phyloP scores from a whole-genome alignment of 2,888 invertebrate genomes.

The Sicus ferrugineus region DNA sequence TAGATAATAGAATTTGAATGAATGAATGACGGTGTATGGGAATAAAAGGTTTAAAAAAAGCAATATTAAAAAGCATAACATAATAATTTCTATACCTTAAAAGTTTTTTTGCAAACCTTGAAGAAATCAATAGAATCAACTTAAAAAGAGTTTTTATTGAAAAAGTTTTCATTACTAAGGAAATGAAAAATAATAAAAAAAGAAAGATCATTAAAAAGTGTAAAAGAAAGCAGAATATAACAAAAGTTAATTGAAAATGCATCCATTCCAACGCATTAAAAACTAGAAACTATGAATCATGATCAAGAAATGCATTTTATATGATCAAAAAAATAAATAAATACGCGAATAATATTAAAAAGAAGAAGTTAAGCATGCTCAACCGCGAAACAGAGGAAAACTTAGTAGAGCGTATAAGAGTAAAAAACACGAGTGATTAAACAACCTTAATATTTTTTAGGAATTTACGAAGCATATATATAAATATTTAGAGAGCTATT shows the following conservation, averaged over 20 bases:
- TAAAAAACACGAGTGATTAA: conserved; percentile 6
- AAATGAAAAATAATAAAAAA: no score
- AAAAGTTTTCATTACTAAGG: no score
- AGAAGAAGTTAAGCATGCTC: conserved; percentile 24
- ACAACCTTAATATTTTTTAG: background rate
- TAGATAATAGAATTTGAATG: no score
- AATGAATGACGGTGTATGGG: no score
- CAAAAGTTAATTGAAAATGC: background rate
- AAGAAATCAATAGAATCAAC: no score
- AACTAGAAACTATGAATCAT: conserved; percentile 30
- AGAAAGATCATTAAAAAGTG: no score
- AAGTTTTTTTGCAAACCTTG: no score
- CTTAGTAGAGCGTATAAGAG: conserved; percentile 58
- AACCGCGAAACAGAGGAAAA: conserved; percentile 41
- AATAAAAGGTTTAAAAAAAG: no score
- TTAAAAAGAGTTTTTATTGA: no score
- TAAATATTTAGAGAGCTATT: background rate
- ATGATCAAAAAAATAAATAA: background rate
- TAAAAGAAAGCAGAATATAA: no score
- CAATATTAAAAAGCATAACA: no score
- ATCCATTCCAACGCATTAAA: background rate
- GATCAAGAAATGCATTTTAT: conserved; percentile 27
- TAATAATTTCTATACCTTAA: no score
- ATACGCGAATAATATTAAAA: conserved; percentile 9
- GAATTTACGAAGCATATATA: background rate